Evolutionary conservation across 2,888 invertebrate species (phyloP), one percentile per base, ranked within the genome.

Genomic region (Eucera pruinosa): DNA sequence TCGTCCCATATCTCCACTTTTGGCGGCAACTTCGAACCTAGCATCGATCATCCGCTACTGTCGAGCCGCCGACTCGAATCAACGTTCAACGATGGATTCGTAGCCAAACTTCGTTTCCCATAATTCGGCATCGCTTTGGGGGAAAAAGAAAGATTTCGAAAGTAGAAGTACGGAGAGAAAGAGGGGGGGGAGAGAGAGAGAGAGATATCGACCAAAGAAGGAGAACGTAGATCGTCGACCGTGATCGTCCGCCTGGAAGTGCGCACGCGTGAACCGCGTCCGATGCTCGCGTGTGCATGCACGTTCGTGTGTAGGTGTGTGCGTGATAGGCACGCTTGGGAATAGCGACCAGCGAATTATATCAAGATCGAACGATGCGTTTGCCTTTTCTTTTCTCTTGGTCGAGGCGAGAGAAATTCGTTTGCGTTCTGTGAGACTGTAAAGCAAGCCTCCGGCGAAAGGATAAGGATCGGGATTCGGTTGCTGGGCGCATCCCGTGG

Each of bases 21-120:
- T 80, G 80, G 80, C 80, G 80, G 79, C 47, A 80, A 76, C 39
- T 71, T 80, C 18, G 27, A 80, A 79, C 64, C 54, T 7, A 25
- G 66, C 76, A 50, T 78, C 58, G 55, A 36, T 65, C 41, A n/a
- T 0, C 4, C 20, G 3, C 48, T 23, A 25, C 50, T 43, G 27
- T 0, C n/a, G 25, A 25, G 18, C 5, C 3, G 55, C 5, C 5
- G 7, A 1, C 2, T 36, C 2, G 0, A n/a, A 25, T 1, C 2
- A 18, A 23, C 5, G 18, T n/a, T 6, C 13, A 11, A 3, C 2
- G 2, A 11, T n/a, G 4, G 18, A 36, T 36, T 18, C 2, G 0
- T 6, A 15, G 13, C 2, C n/a, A 3, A 11, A 3, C 1, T 20
- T 27, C 3, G 0, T 39, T 23, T 23, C n/a, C 4, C 0, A 15